Evolutionary conservation across 2,797 vertebrate species (phyloP), one percentile per base, ranked within the genome.

Genomic region (Odontamblyopus lacepedii): DNA sequence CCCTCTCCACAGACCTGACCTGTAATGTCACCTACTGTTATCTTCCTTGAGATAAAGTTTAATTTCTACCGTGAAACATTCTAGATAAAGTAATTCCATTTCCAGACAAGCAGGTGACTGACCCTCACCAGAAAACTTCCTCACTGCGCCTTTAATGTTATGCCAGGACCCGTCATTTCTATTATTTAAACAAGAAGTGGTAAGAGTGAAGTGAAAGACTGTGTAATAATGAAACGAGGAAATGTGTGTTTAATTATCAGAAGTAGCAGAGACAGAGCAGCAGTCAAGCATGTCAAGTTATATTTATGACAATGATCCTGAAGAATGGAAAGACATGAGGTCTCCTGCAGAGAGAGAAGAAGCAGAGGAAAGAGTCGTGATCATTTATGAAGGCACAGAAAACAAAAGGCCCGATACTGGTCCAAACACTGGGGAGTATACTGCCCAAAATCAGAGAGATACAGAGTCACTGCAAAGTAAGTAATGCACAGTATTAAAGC

Each of bases 391-490:
- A 2, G 16, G 38, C 15, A 6, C 32, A 29, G 59, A 59, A 11
- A 9, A 6, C 5, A 5, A 5, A 30, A 0, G 2, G 6, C 35
- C 2, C 16, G 11, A 18, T 12, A 3, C 32, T 4, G 30, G 57
- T 23, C 18, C 18, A n/a, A 41, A 63, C 18, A 11, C 30, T 12
- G 32, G 38, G 32, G 61, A 41, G 23, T 5, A 41, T 15, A 13
- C 2, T 38, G 16, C 63, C 35, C 44, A 12, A 38, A 63, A 2
- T 1, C 4, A 29, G 12, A 53, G 23, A 3, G 2, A 60, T 53
- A 19, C 44, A 13, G 32, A 55, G 18, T 48, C 44, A 50, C 29
- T 30, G 50, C 29, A 41, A 64, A 6, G 76, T 68, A 30, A 71
- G 72, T 26, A 27, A 30, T 6, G 4, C 5, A 59, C 15, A 61